Evolutionary conservation across 1,140 invertebrate species (phyloP), one percentile per base, ranked within the genome.

Genomic region (Holotrichia oblita): DNA sequence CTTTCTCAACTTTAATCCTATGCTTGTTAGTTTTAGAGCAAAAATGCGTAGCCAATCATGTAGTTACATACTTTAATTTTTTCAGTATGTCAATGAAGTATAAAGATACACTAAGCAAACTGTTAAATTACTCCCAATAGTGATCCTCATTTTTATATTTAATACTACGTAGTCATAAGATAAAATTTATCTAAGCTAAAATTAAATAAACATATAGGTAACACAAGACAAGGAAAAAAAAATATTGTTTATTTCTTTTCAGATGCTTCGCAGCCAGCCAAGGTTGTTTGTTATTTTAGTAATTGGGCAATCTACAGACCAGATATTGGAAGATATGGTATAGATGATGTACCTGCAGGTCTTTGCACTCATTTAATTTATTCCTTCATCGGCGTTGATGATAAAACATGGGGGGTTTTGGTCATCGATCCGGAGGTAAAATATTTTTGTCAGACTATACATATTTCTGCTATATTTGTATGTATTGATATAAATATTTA

Each of bases 251-350:
- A 55, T 75, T 40, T 72, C 69, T 22, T 78, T 79, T 14, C 80
- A 83, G 82, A 77, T 12, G 86, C 77, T 78, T 84, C 86, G 40
- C 83, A 74, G 41, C 41, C 85, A 81, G 89, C 91, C 10, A 90
- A 93, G 84, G 90, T 95, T 73, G 93, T 95, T 34, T 97, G 95
- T 83, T 97, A 97, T 89, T 97, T 96, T 88, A 96, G 94, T 84
- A 96, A 96, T 83, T 97, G 96, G 96, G 96, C 96, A 4, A 91
- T 96, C n/a, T 94, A 96, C 86, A 89, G 95, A 42, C 94, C 94
- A 0, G 94, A 92, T 6, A 87, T 94, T 6, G 95, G 95, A 3
- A 92, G 91, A 44, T 97, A 97, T 83, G 92, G 89, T 0, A 91
- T 97, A 64, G 92, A 96, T 61, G 94, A 97, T 84, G 91, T 97